phyloP scores from a whole-genome alignment of 1,140 invertebrate genomes.

The Mercenaria mercenaria region DNA sequence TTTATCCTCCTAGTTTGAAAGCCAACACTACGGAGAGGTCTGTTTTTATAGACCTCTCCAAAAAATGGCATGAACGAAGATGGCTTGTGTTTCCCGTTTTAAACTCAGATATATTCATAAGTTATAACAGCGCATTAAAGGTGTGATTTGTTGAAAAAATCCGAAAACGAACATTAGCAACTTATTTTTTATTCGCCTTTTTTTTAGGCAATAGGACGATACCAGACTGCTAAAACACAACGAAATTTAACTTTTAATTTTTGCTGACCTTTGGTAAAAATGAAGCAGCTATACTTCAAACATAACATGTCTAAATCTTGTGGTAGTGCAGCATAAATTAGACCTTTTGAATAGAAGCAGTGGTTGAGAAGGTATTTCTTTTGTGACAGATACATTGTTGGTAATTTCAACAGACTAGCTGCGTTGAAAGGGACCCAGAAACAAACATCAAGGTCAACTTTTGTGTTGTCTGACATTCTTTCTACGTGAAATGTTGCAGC shows the following conservation, averaged over 20 bases:
- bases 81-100: too few species aligned
- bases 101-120: too few species aligned
- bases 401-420: background rate
- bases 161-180: too few species aligned
- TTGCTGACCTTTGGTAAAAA: background rate
- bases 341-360: constrained; percentile 4
- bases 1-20: too few species aligned
- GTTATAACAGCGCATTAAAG: too few species aligned
- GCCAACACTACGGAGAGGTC: too few species aligned
- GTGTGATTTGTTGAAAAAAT: too few species aligned
- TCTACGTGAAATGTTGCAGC: constrained; percentile 11
- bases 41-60: too few species aligned
- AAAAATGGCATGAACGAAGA: too few species aligned
- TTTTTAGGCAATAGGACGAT: constrained; percentile 10
- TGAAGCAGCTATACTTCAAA: background rate
- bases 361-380: background rate
- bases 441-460: background rate
- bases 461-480: background rate
- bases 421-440: background rate
- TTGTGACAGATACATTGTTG: background rate
- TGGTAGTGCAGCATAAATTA: background rate
- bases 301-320: background rate
- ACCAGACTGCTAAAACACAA: background rate
- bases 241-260: background rate
- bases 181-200: too few species aligned